Evolutionary conservation across 2,113 vertebrate genomes (phyloP), one percentile per base, ranked within the genome.

Genomic region (Mustela nigripes): DNA sequence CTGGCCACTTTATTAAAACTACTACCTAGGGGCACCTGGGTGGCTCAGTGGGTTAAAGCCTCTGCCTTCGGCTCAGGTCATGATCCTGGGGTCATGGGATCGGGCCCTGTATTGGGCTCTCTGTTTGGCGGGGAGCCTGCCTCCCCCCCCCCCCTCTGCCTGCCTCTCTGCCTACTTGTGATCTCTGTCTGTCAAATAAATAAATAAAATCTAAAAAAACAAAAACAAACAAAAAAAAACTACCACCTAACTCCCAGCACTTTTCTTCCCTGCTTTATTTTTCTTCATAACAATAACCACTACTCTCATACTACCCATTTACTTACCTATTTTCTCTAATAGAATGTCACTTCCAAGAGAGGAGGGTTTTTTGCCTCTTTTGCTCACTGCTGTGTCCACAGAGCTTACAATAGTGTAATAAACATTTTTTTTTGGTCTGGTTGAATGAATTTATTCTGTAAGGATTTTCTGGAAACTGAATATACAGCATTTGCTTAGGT

Each of bases 401-500:
- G 69, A 26, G 21, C 12, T 69, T 36, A 88, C 8, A 79, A 16
- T 26, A 62, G 12, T 79, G 33, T 48, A 56, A 28, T 60, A 91
- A 63, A 71, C 85, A 67, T 79, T 62, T 83, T 39, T 18, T 88
- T 42, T 88, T 42, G 26, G n/a, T 62, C 63, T 89, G 31, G 5
- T 53, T 91, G 8, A 94, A 94, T 93, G 92, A 93, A 89, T 67
- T 67, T 94, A 78, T 80, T 50, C 39, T 60, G 15, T 86, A 22
- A 67, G 1, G 90, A 91, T 78, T 93, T 95, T 45, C 42, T 62
- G 39, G 94, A 21, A 2, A 87, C 21, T 36, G 89, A 88, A 83
- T 69, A 85, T 24, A 76, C 1, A 80, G 7, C 26, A 89, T 89
- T 53, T 28, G 4, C 5, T 8, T 56, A 65, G 26, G 19, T 60